Evolutionary conservation across 2,888 invertebrate species (phyloP), one percentile per base, ranked within the genome.

Genomic region (Griposia aprilina): DNA sequence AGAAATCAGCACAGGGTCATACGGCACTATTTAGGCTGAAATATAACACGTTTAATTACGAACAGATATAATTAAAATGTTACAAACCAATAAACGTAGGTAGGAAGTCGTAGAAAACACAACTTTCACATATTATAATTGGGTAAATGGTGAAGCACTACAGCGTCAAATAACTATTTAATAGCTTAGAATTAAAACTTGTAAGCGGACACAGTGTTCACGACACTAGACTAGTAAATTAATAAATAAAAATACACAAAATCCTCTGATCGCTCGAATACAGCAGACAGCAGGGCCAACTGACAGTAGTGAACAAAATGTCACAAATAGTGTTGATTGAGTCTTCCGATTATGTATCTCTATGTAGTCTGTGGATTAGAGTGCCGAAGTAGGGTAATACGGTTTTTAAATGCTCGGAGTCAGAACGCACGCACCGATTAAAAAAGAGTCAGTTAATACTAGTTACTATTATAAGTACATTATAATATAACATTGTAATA

Each of bases 81-180:
- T 68, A 87, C 87, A 78, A 81, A 87, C 88, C 88, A 81, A 71
- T 73, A 76, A 80, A 78, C 62, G 80, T 81, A 76, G 80, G 78
- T 73, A 74, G 80, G 70, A 81, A 82, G 73, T 78, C 77, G 74
- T 59, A 74, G 52, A 67, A 80, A 85, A 82, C 78, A 76, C 75
- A 76, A 83, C 87, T 89, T 89, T 89, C 89, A 89, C 86, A 86
- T 82, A 86, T 48, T 84, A 86, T 52, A 65, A 55, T 75, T 65
- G 68, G 26, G n/a, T 65, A 78, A 76, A 72, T 52, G 30, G 26
- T 62, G 11, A 66, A 78, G 20, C 7, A 59, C 11, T 30, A 60
- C 63, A 63, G 48, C 50, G 23, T 52, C 13, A 66, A 80, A 63
- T 41, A 50, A 80, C 78, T 70, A 52, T 73, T 17, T 5, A 63